These are phyloP conservation scores for Drosophila subquinaria DNA, from an alignment of 2,888 invertebrate genomes.

Conservation along the genomic window DNA sequence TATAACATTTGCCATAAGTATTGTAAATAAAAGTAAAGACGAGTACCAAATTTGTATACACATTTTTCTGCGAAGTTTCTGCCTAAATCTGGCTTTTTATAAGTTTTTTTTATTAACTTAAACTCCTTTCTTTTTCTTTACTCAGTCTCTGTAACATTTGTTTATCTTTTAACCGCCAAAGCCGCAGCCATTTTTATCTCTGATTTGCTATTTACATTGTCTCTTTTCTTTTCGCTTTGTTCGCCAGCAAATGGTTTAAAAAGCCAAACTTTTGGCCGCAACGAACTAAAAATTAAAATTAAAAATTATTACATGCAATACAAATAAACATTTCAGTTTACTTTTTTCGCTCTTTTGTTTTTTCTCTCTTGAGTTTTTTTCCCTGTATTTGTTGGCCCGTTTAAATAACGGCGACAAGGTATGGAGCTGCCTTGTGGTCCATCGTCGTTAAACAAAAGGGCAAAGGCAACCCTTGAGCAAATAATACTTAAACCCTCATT, in stretches of 20 bases:
- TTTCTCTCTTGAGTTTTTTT: slow-evolving; percentile 16
- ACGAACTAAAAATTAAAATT: slow-evolving; percentile 77
- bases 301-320: slow-evolving; percentile 75
- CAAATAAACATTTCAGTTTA: slow-evolving; percentile 44
- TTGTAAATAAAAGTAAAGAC: neutral
- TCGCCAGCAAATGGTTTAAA: slow-evolving; percentile 35
- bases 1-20: neutral
- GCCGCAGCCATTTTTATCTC: slow-evolving; percentile 40
- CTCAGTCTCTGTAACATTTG: slow-evolving; percentile 25
- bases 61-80: neutral
- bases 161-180: slow-evolving; percentile 59
- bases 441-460: slow-evolving; percentile 69
- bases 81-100: neutral
- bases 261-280: slow-evolving; percentile 52
- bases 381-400: slow-evolving; percentile 26
- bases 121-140: slow-evolving; percentile 2
- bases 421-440: slow-evolving; percentile 35
- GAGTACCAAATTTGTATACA: too few species aligned
- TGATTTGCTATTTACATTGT: slow-evolving; percentile 30
- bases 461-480: slow-evolving; percentile 77
- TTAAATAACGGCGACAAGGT: slow-evolving; percentile 67
- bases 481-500: slow-evolving; percentile 81
- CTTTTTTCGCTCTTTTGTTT: slow-evolving; percentile 13
- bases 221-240: slow-evolving; percentile 10
- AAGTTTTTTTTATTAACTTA: neutral